Evolutionary conservation across 2,113 vertebrate genomes (phyloP).

Genomic region (Panthera uncia): DNA sequence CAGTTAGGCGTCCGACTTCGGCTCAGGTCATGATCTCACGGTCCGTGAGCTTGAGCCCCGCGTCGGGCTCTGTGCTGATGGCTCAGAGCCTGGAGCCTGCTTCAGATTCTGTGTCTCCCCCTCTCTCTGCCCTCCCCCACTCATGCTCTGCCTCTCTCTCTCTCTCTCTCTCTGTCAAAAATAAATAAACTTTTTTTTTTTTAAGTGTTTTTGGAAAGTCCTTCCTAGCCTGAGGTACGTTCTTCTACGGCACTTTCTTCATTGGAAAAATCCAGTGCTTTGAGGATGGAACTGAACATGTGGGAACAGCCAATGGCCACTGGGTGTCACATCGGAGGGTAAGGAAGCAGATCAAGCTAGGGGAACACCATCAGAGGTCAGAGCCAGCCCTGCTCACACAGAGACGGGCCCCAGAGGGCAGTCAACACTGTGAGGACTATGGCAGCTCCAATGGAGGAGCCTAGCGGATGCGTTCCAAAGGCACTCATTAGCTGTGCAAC

Average conservation of each 20-base stretch:
- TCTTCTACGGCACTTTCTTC: slow-evolving; percentile 21
- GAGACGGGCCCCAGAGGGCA: neutral
- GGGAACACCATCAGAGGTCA: neutral
- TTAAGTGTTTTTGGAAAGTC: neutral
- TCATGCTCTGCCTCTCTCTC: too few relatives aligned
- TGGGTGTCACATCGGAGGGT: neutral
- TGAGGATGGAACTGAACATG: neutral
- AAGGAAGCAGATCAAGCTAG: neutral
- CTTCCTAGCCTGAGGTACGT: neutral
- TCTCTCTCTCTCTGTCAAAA: too few relatives aligned
- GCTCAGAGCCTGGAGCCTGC: too few relatives aligned
- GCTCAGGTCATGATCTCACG: too few relatives aligned
- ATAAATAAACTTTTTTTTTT: too few relatives aligned
- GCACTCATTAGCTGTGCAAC: neutral
- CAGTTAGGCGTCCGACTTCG: too few relatives aligned
- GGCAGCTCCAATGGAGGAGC: neutral
- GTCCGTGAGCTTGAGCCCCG: too few relatives aligned
- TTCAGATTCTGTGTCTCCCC: too few relatives aligned
- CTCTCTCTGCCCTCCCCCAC: too few relatives aligned
- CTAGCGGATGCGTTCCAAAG: neutral
- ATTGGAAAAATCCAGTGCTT: slow-evolving; percentile 5
- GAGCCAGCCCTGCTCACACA: neutral
- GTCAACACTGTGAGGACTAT: neutral
- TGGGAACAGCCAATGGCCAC: neutral
- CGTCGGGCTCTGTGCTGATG: too few relatives aligned